A percentile compares a stretch with the other conserved stretches of the same genome.
Conservation (phyloP, 2,888 invertebrate species). For the Zaprionus bogoriensis region DNA sequence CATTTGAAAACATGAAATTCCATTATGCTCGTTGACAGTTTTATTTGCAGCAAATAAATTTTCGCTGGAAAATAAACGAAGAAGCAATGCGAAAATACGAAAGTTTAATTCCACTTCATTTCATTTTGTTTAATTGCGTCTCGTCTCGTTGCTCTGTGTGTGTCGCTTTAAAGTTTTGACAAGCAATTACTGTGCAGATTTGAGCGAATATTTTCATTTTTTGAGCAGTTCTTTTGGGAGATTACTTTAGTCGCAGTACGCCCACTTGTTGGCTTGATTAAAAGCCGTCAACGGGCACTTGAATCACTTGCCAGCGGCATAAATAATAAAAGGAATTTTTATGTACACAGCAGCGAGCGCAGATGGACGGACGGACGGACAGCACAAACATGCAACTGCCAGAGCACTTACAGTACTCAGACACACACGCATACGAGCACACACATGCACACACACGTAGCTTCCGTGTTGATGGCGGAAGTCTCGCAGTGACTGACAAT, state of each 20-base stretch:
- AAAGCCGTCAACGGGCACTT: constrained; percentile 48
- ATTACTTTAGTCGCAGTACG: background rate
- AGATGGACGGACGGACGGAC: background rate
- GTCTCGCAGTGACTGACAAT: constrained; percentile 74
- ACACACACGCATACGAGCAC: background rate
- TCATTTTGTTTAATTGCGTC: background rate
- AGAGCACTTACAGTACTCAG: background rate
- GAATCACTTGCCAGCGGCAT: constrained; percentile 37
- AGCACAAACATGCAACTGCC: constrained; percentile 19
- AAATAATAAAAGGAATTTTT: constrained; percentile 40
- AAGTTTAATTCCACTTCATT: background rate
- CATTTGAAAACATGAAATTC: constrained; percentile 35
- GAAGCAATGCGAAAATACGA: background rate
- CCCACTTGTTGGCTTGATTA: constrained; percentile 42
- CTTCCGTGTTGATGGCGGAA: constrained; percentile 57
- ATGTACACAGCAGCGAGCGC: constrained; percentile 11
- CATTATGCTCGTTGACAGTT: constrained; percentile 35
- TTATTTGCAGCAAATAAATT: constrained; percentile 39
- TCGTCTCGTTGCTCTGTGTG: background rate
- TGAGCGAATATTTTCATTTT: background rate
- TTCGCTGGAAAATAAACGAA: constrained; percentile 10
- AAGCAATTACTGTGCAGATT: constrained; percentile 10
- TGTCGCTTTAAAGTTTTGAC: constrained; percentile 8
- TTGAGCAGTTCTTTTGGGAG: too few relatives aligned
- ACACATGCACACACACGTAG: constrained; percentile 5